phyloP scores from a whole-genome alignment of 1,140 invertebrate species.

The Saccostrea cuccullata region DNA sequence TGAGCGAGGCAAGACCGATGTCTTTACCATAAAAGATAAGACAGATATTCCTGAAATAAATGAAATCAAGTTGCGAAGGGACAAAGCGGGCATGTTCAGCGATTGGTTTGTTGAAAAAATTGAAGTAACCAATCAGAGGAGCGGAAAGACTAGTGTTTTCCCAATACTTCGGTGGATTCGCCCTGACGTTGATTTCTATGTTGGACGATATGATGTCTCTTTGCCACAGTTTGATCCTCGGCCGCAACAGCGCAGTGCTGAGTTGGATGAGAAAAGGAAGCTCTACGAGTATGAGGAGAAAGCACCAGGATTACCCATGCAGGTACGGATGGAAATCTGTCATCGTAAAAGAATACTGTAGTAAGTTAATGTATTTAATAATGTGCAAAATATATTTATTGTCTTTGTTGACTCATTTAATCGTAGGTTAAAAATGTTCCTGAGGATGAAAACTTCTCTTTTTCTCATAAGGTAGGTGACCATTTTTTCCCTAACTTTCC shows the following conservation, averaged over 20 bases:
- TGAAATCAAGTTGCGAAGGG: slow-evolving; percentile 74
- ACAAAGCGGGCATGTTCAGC: slow-evolving; percentile 72
- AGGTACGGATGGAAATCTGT: slow-evolving; percentile 37
- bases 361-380: too few relatives aligned
- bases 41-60: slow-evolving; percentile 4
- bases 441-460: background rate
- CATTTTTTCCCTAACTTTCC: too few relatives aligned
- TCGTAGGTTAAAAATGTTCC: background rate
- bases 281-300: slow-evolving; percentile 64
- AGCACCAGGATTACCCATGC: background rate
- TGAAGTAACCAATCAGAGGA: slow-evolving; percentile 70
- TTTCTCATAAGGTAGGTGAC: background rate
- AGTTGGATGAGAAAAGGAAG: slow-evolving; percentile 69
- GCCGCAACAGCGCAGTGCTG: slow-evolving; percentile 63
- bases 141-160: slow-evolving; percentile 69
- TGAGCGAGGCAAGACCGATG: slow-evolving; percentile 73
- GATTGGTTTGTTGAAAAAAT: slow-evolving; percentile 79
- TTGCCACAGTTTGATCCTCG: slow-evolving; percentile 73
- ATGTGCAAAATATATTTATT: too few relatives aligned
- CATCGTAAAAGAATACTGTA: background rate
- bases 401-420: too few relatives aligned
- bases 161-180: slow-evolving; percentile 80
- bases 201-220: slow-evolving; percentile 71
- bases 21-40: slow-evolving; percentile 60
- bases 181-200: slow-evolving; percentile 73